phyloP scores from a whole-genome alignment of 2,113 vertebrate species.

The Nipponia nippon region DNA sequence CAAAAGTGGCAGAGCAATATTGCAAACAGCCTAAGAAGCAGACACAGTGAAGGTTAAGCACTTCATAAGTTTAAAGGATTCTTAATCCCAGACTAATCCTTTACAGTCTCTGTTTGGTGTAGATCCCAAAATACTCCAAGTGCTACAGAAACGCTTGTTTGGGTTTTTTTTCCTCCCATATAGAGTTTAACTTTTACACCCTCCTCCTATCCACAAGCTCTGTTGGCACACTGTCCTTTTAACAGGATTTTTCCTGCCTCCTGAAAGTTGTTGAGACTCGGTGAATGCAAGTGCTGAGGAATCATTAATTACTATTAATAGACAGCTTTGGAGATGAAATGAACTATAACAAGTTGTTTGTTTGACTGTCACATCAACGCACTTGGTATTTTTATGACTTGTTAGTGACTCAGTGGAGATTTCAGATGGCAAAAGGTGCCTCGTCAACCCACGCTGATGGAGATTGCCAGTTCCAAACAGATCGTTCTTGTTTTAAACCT shows the following conservation, averaged over 20 bases:
- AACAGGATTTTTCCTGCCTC: constrained; percentile 52
- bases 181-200: constrained; percentile 6
- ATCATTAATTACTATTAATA: constrained; percentile 76
- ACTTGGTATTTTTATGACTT: constrained; percentile 66
- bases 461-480: constrained; percentile 61
- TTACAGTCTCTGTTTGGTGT: background rate
- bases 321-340: constrained; percentile 67
- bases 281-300: constrained; percentile 65
- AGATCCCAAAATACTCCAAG: constrained; percentile 11
- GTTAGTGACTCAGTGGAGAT: constrained; percentile 55
- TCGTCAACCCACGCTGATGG: constrained; percentile 43
- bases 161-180: background rate
- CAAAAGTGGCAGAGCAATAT: constrained; percentile 18
- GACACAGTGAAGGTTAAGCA: constrained; percentile 43
- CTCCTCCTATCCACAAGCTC: background rate
- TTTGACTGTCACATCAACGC: constrained; percentile 67
- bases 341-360: constrained; percentile 66
- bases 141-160: constrained; percentile 12
- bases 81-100: constrained; percentile 46
- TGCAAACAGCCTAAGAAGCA: background rate
- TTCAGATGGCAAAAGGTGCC: constrained; percentile 47
- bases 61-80: constrained; percentile 19
- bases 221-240: background rate
- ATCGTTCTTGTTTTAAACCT: constrained; percentile 65
- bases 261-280: constrained; percentile 48